These are phyloP conservation scores for Dryas iulia DNA, from an alignment of 1,140 invertebrate species.

Conservation along the genomic window DNA sequence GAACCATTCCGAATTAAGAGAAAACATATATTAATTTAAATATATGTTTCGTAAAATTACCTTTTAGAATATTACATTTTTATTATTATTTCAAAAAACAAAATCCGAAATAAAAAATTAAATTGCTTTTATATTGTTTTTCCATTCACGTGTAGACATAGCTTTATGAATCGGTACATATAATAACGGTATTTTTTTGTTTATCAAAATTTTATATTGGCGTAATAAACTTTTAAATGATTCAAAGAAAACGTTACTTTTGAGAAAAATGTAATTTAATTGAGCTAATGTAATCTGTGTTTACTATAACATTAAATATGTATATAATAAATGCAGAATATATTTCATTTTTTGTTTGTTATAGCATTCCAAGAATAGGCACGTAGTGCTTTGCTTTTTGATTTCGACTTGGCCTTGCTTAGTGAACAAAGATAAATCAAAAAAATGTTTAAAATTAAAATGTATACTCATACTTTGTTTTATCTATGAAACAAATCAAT, in stretches of 20 bases:
- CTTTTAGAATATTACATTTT: not conserved
- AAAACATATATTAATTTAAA: constrained; percentile 13
- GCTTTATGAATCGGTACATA: not conserved
- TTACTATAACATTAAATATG: not conserved
- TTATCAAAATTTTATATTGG: constrained; percentile 9
- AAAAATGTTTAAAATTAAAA: not conserved
- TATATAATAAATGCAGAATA: not conserved
- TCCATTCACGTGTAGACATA: not conserved
- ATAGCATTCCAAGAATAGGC: not conserved
- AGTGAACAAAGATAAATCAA: not conserved
- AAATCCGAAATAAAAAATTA: not conserved
- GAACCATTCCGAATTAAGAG: constrained; percentile 56
- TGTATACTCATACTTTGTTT: not conserved
- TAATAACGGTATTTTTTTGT: constrained; percentile 10
- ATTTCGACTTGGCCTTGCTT: constrained; percentile 27
- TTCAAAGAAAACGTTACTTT: constrained; percentile 2
- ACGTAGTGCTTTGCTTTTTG: not conserved
- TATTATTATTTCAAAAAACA: not conserved
- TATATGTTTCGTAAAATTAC: not conserved
- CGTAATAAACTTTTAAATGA: not conserved
- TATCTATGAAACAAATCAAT: not conserved
- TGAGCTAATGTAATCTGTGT: not conserved
- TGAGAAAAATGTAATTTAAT: not conserved
- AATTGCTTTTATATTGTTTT: not conserved
- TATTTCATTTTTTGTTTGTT: not conserved